phyloP scores from a whole-genome alignment of 35 echinoderm and acorn worm species.

The Ptychodera flava region DNA sequence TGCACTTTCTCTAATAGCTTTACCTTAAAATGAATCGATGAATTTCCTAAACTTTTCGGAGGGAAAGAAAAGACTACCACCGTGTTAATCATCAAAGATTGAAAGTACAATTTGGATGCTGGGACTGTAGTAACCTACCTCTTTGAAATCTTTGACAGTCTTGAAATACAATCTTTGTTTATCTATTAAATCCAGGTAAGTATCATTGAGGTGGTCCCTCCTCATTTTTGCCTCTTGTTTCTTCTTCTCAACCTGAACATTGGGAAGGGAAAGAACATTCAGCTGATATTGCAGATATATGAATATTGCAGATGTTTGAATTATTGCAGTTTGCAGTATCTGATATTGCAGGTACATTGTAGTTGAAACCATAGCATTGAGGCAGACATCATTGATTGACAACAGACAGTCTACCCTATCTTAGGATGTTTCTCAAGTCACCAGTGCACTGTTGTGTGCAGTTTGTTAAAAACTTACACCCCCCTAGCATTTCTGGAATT shows the following conservation, averaged over 20 bases:
- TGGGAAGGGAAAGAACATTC: slow-evolving; percentile 4
- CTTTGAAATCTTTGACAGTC: slow-evolving; percentile 91
- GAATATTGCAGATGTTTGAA: too few relatives aligned
- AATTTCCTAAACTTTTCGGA: background rate
- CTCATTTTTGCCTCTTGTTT: slow-evolving; percentile 77
- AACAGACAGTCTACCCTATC: too few relatives aligned
- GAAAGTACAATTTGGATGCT: background rate
- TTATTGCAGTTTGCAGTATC: too few relatives aligned
- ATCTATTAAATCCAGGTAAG: slow-evolving; percentile 87
- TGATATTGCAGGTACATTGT: too few relatives aligned
- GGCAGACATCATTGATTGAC: too few relatives aligned
- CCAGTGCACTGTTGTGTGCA: too few relatives aligned
- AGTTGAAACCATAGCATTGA: too few relatives aligned
- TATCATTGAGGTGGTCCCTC: slow-evolving; percentile 83
- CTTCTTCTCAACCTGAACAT: slow-evolving; percentile 76
- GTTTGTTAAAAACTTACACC: too few relatives aligned
- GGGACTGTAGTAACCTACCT: slow-evolving; percentile 33
- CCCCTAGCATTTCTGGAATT: too few relatives aligned
- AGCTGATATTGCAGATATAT: too few relatives aligned
- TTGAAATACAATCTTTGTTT: slow-evolving; percentile 98
- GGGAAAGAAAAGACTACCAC: background rate
- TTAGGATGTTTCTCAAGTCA: too few relatives aligned
- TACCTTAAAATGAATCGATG: background rate
- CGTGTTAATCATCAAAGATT: background rate
- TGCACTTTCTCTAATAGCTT: background rate